Conservation (phyloP, 2,113 vertebrate genomes). For the Gobius niger region DNA sequence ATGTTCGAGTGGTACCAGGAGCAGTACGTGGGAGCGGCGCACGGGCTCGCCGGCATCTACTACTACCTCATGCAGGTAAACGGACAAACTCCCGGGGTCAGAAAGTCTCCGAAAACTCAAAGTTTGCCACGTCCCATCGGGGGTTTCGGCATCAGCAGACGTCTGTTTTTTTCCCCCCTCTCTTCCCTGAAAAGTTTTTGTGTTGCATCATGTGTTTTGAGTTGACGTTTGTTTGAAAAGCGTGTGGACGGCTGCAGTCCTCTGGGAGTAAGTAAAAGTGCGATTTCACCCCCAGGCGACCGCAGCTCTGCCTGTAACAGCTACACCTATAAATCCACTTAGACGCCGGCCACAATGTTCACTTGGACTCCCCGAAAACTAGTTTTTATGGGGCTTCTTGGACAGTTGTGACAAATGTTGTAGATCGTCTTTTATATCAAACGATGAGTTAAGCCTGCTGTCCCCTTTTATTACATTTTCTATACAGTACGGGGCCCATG, state of each 20-base stretch:
- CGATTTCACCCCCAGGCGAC: too few species aligned
- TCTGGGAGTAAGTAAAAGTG: neutral
- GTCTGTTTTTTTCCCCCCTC: neutral
- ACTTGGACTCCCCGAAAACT: neutral
- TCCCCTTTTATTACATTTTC: too few species aligned
- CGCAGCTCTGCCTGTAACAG: too few species aligned
- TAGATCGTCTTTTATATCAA: neutral
- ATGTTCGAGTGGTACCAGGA: conserved; percentile 98
- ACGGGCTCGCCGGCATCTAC: conserved; percentile 94
- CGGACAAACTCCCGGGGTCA: too few species aligned
- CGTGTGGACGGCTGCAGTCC: neutral
- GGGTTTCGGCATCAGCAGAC: too few species aligned
- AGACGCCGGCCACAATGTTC: too few species aligned
- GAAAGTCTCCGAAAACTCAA: too few species aligned
- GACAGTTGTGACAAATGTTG: conserved; percentile 2
- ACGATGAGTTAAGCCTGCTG: neutral
- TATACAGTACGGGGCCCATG: too few species aligned
- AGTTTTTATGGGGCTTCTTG: neutral
- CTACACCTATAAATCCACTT: neutral
- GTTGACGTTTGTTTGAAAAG: neutral
- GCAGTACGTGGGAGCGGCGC: conserved; percentile 92
- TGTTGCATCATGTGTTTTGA: neutral
- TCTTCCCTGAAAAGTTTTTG: neutral
- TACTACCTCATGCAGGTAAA: conserved; percentile 95
- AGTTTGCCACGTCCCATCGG: too few species aligned